Evolutionary conservation across 2,797 vertebrate species (phyloP), one percentile per base, ranked within the genome.

Genomic region (Novumbra hubbsi): DNA sequence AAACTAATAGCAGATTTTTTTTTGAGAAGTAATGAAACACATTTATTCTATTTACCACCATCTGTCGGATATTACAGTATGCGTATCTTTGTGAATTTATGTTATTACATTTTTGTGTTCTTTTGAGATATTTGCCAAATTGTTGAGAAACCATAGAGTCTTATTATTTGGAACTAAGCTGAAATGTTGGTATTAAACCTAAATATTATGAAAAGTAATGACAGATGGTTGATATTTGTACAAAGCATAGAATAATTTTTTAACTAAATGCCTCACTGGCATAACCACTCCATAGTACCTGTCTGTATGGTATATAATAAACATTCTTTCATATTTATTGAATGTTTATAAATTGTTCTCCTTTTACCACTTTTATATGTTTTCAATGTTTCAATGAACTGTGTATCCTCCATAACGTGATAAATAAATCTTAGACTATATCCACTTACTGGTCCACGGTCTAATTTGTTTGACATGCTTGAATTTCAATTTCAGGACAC

Each of bases 331-430:
- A 89, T 94, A 90, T 93, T 94, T 94, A 94, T 94, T 93, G 92
- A 89, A 88, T 95, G 92, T 94, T 94, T 94, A 95, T 94, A 94
- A 94, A 91, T 92, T 90, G 90, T 92, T 94, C 90, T 88, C 88
- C 93, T 90, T 91, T 94, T 94, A 94, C 89, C 91, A 93, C 93
- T 95, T 96, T 96, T 95, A 95, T 96, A 95, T 96, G 95, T 95
- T 95, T 94, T 93, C 93, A 93, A 94, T 90, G 82, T 93, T 94
- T 94, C 55, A 60, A 60, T 92, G 94, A 92, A 92, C 92, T 90
- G 92, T 96, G 95, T 96, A 95, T 88, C 94, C 95, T 92, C 94
- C 94, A 94, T 96, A 95, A 95, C 93, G 92, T 93, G 92, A 60
- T 27, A 27, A 96, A 95, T 96, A 96, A 96, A 96, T 92, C 93